Evolutionary conservation across 2,113 vertebrate species (phyloP).

Genomic region (Dryoscopus gambensis): DNA sequence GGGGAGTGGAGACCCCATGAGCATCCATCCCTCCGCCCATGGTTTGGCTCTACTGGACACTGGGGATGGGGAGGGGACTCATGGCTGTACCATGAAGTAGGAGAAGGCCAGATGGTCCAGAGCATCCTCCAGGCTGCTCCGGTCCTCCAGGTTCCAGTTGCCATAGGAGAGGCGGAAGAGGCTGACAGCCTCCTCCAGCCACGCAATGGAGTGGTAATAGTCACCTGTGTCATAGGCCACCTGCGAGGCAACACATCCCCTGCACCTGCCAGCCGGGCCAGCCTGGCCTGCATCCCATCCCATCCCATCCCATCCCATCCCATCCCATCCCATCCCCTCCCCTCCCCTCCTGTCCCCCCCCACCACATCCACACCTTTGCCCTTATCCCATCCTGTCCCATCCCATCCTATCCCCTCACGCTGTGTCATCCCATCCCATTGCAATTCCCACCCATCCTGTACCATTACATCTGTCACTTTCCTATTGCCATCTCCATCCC

Average conservation of each 20-base stretch:
- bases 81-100: conserved; percentile 80
- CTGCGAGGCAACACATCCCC: conserved; percentile 27
- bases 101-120: conserved; percentile 93
- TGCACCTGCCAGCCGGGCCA: neutral
- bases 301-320: too few species aligned
- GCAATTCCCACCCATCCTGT: neutral
- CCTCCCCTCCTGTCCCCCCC: too few species aligned
- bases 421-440: too few species aligned
- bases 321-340: neutral
- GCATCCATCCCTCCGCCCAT: accelerated
- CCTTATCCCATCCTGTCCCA: too few species aligned
- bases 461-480: neutral
- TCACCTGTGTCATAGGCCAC: conserved; percentile 90
- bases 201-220: conserved; percentile 88
- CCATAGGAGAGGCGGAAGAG: conserved; percentile 80
- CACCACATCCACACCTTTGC: too few species aligned
- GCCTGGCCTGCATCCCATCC: neutral
- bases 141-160: conserved; percentile 82
- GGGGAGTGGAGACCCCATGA: neutral
- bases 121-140: conserved; percentile 85
- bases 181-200: conserved; percentile 88
- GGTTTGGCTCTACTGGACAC: neutral
- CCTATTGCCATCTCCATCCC: neutral
- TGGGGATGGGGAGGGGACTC: too few species aligned
- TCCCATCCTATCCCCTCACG: too few species aligned